Evolutionary conservation across 1,140 invertebrate species (phyloP), one percentile per base, ranked within the genome.

Genomic region (Aphelenchoides avenae): DNA sequence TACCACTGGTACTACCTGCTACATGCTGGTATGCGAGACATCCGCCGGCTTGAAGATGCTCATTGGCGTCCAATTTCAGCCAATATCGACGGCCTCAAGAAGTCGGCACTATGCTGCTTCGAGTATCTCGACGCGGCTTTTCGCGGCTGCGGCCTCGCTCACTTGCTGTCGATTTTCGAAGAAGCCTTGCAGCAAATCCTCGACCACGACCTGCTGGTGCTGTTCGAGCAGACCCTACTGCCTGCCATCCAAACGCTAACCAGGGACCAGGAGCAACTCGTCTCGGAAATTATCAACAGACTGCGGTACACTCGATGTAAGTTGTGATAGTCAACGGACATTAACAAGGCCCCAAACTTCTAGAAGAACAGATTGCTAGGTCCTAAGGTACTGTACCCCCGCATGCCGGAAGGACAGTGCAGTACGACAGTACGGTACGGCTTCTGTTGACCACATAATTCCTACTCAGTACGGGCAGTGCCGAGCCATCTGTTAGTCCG

Each of bases 231-330:
- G 64, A 68, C 77, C 3, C 44, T 75, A 9, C 49, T 77, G 5
- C 72, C 72, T 29, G 57, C 71, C 5, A 54, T 75, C 13, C 44
- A 39, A 29, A 75, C 72, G 7, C 57, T 75, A 11, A 61, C 70
- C 13, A 26, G 65, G 22, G 72, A 77, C 34, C 39, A 37, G 29
- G 58, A 71, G 26, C 74, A 75, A 47, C 57, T 77, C 50, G 73
- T 76, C 29, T 72, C 74, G 29, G 72, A 75, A 65, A 68, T 77
- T 13, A 61, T 75, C n/a, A 76, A 76, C 31, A 36, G 72, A 41
- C 48, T 75, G 11, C 44, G 72, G 15, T 75, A 66, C 55, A 76
- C 71, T 5, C 36, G 74, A 51, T 24, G 65, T 66, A 54, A 64
- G 29, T 24, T 49, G 34, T 30, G 34, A 26, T 26, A 15, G 41